Conservation (phyloP, 1,140 invertebrate genomes). For the Papilio glaucus region DNA sequence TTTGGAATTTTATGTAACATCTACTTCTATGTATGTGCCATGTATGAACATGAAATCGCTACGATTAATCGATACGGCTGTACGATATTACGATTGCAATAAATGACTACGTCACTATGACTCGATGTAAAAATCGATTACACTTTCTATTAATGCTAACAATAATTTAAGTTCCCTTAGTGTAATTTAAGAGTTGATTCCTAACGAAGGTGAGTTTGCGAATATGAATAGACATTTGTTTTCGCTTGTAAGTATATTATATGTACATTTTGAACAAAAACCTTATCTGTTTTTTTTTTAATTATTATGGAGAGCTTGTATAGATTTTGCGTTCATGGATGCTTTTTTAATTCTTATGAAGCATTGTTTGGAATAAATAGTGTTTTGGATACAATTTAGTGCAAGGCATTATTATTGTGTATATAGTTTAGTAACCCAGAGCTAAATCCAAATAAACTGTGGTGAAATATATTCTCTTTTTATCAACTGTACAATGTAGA, state of each 20-base stretch:
- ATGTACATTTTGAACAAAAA: slow-evolving; percentile 79
- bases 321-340: slow-evolving; percentile 60
- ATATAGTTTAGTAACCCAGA: slow-evolving; percentile 76
- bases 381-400: slow-evolving; percentile 55
- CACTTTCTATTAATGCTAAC: slow-evolving; percentile 57
- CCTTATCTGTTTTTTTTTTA: slow-evolving; percentile 49
- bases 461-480: slow-evolving; percentile 63
- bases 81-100: slow-evolving; percentile 27
- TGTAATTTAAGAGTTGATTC: slow-evolving; percentile 50
- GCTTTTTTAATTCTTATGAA: slow-evolving; percentile 60
- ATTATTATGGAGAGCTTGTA: slow-evolving; percentile 67
- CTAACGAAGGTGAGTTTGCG: slow-evolving; percentile 48
- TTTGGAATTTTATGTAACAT: slow-evolving; percentile 36
- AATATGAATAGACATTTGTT: slow-evolving; percentile 64
- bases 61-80: slow-evolving; percentile 2
- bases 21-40: slow-evolving; percentile 27
- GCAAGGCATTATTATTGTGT: slow-evolving; percentile 64
- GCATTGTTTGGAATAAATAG: slow-evolving; percentile 47
- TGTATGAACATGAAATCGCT: too few species aligned
- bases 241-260: slow-evolving; percentile 78
- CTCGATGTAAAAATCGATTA: slow-evolving; percentile 48
- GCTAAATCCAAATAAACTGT: slow-evolving; percentile 72
- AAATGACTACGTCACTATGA: slow-evolving; percentile 14
- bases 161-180: slow-evolving; percentile 59
- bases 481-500: slow-evolving; percentile 63